Percentiles rank a stretch among this genome's conserved stretches.
Evolutionary conservation across 2,888 invertebrate species (phyloP).

Genomic region (Enoplolaimus lenunculus): DNA sequence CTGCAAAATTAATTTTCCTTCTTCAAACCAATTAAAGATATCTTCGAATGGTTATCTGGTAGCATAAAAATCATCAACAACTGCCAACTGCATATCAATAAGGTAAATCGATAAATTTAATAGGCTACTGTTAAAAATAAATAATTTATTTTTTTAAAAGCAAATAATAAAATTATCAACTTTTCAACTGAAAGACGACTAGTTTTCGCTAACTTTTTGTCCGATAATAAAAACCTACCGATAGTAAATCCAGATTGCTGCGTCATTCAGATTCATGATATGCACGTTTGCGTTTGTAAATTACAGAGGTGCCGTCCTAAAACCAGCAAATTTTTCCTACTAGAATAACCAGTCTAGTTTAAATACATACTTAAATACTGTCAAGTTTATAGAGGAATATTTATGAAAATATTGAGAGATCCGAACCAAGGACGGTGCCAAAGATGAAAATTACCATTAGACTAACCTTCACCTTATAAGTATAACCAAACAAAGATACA

Average conservation of each 20-base stretch:
- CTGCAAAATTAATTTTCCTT: not conserved
- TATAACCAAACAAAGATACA: too few species aligned
- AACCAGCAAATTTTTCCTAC: too few species aligned
- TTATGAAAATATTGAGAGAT: too few species aligned
- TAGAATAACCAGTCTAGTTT: too few species aligned
- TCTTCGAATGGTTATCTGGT: not conserved
- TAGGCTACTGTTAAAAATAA: not conserved
- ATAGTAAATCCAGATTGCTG: not conserved
- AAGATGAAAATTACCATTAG: too few species aligned
- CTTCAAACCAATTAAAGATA: too few species aligned
- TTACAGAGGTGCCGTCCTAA: conserved; percentile 57
- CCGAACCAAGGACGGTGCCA: too few species aligned
- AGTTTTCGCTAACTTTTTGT: not conserved
- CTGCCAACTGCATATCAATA: not conserved
- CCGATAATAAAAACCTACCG: not conserved
- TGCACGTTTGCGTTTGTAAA: conserved; percentile 70
- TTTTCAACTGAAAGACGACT: not conserved
- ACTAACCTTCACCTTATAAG: too few species aligned
- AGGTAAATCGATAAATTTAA: not conserved
- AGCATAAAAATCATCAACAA: not conserved
- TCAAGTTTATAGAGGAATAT: too few species aligned
- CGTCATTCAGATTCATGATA: conserved; percentile 83
- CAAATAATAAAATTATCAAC: too few species aligned
- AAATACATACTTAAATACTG: too few species aligned
- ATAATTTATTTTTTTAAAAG: too few species aligned